These are phyloP conservation scores for Zaprionus bogoriensis DNA, from an alignment of 2,888 invertebrate species.

Conservation along the genomic window DNA sequence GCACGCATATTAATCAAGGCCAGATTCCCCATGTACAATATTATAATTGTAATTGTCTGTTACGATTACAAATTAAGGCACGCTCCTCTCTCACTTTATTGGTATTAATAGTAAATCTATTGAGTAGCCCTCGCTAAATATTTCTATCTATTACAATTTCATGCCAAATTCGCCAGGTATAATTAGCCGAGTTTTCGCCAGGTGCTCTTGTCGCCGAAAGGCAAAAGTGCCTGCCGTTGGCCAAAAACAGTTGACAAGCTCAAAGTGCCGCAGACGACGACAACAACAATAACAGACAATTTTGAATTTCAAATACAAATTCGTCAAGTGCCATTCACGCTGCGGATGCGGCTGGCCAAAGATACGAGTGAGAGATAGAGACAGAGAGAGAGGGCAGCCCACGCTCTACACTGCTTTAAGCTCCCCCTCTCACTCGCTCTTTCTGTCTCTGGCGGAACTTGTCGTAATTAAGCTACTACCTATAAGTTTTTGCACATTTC, in stretches of 20 bases:
- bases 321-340: constrained; percentile 26
- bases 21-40: constrained; percentile 11
- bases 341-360: neutral
- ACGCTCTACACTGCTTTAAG: too few relatives aligned
- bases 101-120: constrained; percentile 7
- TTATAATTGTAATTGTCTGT: constrained; percentile 14
- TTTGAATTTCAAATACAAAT: constrained; percentile 29
- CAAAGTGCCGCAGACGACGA: constrained; percentile 13
- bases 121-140: neutral
- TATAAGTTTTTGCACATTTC: constrained; percentile 48
- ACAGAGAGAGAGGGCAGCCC: neutral
- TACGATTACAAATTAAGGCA: constrained; percentile 16
- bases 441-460: constrained; percentile 19
- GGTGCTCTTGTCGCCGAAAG: constrained; percentile 4
- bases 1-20: constrained; percentile 63
- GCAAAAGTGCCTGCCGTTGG: constrained; percentile 7
- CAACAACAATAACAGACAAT: constrained; percentile 4
- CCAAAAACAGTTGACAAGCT: constrained; percentile 6
- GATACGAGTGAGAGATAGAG: neutral
- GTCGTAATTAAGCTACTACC: constrained; percentile 51
- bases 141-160: constrained; percentile 13
- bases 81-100: too few relatives aligned
- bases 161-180: constrained; percentile 18
- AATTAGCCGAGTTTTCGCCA: constrained; percentile 18
- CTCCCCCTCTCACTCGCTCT: neutral